These are phyloP conservation scores for Yponomeuta sedellus DNA, from an alignment of 2,888 invertebrate species.

Conservation along the genomic window DNA sequence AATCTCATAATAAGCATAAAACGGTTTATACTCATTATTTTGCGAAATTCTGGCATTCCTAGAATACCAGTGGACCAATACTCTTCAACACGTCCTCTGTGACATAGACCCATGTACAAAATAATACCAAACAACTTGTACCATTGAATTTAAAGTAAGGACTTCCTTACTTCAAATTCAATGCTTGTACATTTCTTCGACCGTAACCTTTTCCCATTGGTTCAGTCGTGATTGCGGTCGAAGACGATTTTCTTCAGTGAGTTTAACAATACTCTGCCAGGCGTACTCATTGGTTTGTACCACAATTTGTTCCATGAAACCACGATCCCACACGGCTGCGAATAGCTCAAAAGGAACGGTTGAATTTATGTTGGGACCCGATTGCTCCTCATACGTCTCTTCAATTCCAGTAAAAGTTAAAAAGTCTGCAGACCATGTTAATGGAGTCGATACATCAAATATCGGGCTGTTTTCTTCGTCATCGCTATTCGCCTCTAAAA, in stretches of 20 bases:
- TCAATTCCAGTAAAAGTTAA: background rate
- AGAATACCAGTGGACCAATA: conserved; percentile 22
- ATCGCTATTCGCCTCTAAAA: too few relatives aligned
- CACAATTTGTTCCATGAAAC: conserved; percentile 8
- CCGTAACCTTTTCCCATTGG: conserved; percentile 9
- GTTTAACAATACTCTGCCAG: conserved; percentile 6
- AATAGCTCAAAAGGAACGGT: conserved; percentile 12
- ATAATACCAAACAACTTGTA: conserved; percentile 10
- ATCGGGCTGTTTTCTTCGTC: too few relatives aligned
- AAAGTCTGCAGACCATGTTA: background rate
- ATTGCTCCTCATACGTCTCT: background rate
- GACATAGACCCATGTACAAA: conserved; percentile 13
- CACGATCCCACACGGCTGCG: conserved; percentile 14
- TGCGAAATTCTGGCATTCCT: conserved; percentile 21
- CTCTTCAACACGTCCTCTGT: conserved; percentile 18
- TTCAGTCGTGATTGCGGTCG: conserved; percentile 1
- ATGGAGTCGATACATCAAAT: too few relatives aligned
- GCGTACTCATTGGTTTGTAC: conserved; percentile 16
- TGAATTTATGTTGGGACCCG: background rate
- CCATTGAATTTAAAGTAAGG: too few relatives aligned
- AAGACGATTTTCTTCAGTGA: conserved; percentile 3
- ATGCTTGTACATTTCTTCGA: conserved; percentile 16
- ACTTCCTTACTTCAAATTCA: too few relatives aligned
- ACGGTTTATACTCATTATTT: conserved; percentile 19
- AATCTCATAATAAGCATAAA: conserved; percentile 20